Evolutionary conservation across 2,888 invertebrate species (phyloP).

Genomic region (Phortica okadai): DNA sequence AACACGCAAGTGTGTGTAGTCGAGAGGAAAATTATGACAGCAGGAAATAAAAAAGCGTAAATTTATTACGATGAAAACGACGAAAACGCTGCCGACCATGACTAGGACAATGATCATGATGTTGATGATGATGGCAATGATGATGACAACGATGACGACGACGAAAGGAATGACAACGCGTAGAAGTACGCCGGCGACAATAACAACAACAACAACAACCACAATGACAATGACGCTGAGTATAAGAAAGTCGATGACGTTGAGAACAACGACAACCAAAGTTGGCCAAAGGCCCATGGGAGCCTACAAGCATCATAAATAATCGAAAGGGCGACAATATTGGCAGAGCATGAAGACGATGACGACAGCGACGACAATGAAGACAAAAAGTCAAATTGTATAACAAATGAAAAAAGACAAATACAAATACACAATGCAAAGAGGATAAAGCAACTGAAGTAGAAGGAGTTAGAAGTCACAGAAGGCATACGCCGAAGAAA

Average conservation of each 20-base stretch:
- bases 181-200: too few relatives aligned
- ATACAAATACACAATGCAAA: constrained; percentile 49
- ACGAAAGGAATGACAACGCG: constrained; percentile 42
- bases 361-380: not conserved
- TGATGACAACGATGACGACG: constrained; percentile 61
- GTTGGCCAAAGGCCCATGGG: constrained; percentile 66
- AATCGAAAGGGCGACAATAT: constrained; percentile 71
- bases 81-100: constrained; percentile 59
- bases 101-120: not conserved
- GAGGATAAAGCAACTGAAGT: not conserved
- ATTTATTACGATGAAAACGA: constrained; percentile 68
- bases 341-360: constrained; percentile 55
- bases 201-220: not conserved
- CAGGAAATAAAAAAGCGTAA: constrained; percentile 71
- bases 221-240: not conserved
- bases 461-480: not conserved
- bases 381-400: constrained; percentile 15
- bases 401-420: constrained; percentile 1
- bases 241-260: constrained; percentile 47
- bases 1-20: constrained; percentile 50
- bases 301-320: constrained; percentile 63
- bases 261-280: constrained; percentile 60
- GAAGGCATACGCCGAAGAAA: constrained; percentile 17
- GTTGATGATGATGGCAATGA: constrained; percentile 38
- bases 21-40: constrained; percentile 71